A percentile compares a stretch with the other conserved stretches of the same genome.
Conservation (phyloP, 2,113 vertebrate species). For the Rhagologus leucostigma region DNA sequence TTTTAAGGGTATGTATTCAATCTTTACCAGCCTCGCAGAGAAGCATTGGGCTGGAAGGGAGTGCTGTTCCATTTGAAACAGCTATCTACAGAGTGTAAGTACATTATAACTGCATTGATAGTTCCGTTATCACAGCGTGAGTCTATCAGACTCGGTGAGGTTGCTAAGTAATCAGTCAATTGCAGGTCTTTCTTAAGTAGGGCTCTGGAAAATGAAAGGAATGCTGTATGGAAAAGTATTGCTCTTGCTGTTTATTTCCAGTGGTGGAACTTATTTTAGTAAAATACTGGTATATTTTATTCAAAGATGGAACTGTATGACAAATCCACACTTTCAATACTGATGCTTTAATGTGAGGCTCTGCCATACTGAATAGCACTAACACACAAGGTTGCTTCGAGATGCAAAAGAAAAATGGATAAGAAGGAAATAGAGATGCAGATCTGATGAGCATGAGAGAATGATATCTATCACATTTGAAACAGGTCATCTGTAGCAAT, state of each 20-base stretch:
- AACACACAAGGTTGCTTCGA: not conserved
- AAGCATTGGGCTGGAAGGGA: constrained; percentile 46
- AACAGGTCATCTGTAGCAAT: constrained; percentile 61
- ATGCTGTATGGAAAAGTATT: not conserved
- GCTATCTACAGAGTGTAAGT: constrained; percentile 38
- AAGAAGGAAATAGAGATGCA: constrained; percentile 48
- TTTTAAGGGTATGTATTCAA: constrained; percentile 2
- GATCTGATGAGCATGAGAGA: constrained; percentile 45
- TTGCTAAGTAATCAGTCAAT: constrained; percentile 72
- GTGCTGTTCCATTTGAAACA: constrained; percentile 40
- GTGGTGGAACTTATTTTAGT: constrained; percentile 1
- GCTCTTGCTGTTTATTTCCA: constrained; percentile 30
- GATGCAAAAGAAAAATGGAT: constrained; percentile 34
- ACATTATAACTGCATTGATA: constrained; percentile 60
- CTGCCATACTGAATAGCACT: constrained; percentile 6
- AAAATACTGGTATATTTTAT: constrained; percentile 58
- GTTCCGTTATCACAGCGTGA: constrained; percentile 72
- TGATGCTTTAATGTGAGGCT: constrained; percentile 31
- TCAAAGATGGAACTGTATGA: not conserved
- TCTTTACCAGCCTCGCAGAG: constrained; percentile 29
- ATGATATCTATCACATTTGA: constrained; percentile 31
- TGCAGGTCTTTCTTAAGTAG: constrained; percentile 48
- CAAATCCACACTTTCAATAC: constrained; percentile 3
- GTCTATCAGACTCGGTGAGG: constrained; percentile 5
- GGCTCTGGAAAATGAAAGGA: constrained; percentile 58